Evolutionary conservation across 2,888 invertebrate genomes (phyloP).

Genomic region (Enoplolaimus lenunculus): DNA sequence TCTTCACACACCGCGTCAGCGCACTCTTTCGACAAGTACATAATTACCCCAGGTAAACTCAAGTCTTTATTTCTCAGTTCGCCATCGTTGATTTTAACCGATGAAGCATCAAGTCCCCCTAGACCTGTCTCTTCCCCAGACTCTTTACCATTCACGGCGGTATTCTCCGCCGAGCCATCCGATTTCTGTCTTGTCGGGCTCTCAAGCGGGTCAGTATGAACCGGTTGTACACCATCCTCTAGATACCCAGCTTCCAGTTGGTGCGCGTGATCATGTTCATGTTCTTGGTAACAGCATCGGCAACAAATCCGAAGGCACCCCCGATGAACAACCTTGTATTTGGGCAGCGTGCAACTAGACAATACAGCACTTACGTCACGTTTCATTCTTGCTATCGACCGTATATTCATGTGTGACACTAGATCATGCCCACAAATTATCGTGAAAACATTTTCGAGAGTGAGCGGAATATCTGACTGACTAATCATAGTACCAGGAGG

Average conservation of each 20-base stretch:
- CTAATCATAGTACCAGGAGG: background rate
- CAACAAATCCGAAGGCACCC: background rate
- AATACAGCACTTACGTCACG: background rate
- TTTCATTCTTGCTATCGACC: background rate
- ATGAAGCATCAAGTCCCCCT: background rate
- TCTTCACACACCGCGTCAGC: no score
- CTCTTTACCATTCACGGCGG: background rate
- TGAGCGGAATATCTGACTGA: background rate
- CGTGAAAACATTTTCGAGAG: background rate
- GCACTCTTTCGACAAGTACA: background rate
- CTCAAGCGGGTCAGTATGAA: background rate
- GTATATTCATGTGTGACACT: background rate
- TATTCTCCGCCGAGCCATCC: background rate
- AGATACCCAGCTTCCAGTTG: background rate
- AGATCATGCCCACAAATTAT: background rate
- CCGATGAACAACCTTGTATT: slow-evolving; percentile 13
- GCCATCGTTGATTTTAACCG: background rate
- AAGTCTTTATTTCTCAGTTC: background rate
- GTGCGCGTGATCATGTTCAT: background rate
- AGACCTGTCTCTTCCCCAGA: background rate
- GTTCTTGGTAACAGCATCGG: background rate
- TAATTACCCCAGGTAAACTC: background rate
- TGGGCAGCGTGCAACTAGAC: background rate
- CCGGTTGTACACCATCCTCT: background rate
- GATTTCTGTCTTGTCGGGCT: background rate